Conservation (phyloP, 2,888 invertebrate species). For the Chymomyza amoena region DNA sequence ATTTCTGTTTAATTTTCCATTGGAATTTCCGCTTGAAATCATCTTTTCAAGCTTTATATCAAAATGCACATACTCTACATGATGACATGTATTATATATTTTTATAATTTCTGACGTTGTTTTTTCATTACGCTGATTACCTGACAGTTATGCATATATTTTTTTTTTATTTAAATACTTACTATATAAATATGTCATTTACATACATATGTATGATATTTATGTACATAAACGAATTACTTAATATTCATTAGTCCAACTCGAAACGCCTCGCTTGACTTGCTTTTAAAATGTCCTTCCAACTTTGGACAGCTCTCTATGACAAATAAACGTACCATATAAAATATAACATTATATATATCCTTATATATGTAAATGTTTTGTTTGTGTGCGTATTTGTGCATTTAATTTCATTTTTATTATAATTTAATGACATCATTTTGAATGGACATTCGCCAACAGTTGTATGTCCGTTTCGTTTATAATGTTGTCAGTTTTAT, state of each 20-base stretch:
- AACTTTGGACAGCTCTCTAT: background rate
- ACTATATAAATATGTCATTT: background rate
- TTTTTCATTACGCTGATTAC: conserved; percentile 18
- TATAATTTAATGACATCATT: conserved; percentile 53
- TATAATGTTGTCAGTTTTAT: conserved; percentile 56
- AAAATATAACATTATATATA: no score
- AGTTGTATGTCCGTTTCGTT: conserved; percentile 33
- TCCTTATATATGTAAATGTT: background rate
- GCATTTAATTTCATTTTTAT: conserved; percentile 21
- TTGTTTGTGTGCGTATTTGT: background rate
- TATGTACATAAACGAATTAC: background rate
- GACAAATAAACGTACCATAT: no score
- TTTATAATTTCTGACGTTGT: conserved; percentile 3
- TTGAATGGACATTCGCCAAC: conserved; percentile 40
- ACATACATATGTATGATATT: background rate
- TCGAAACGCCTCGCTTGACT: background rate
- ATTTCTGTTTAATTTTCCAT: no score
- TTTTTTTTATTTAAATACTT: background rate
- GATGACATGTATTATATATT: background rate
- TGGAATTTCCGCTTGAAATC: background rate
- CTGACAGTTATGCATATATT: background rate
- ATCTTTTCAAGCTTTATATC: background rate
- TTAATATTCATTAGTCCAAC: background rate
- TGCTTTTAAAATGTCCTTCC: background rate
- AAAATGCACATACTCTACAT: background rate